Evolutionary conservation across 2,113 vertebrate species (phyloP), one percentile per base, ranked within the genome.

Genomic region (Chloropsis hardwickii): DNA sequence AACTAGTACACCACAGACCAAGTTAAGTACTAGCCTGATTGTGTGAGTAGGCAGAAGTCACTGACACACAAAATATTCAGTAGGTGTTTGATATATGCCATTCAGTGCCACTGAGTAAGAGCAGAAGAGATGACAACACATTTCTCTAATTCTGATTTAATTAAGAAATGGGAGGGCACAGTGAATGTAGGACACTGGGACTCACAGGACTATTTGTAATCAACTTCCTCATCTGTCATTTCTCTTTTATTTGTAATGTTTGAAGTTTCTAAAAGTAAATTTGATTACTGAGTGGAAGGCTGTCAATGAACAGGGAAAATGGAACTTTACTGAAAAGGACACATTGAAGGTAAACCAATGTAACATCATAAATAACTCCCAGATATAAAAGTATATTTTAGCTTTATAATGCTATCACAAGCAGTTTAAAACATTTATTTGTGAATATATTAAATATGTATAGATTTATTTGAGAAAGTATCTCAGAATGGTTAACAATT

Each of bases 221-320:
- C 58, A 94, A 40, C 11, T 56, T 91, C 64, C 4, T 60, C n/a
- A 88, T 57, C 21, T 25, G 19, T 88, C 61, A 76, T 56, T 83
- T 66, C 79, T 76, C 18, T 29, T 84, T 72, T 81, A 51, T 88
- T 93, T 65, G 73, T 81, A 88, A 88, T 56, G 60, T 81, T 94
- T 94, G 77, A 88, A 33, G 66, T 95, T 93, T 95, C 65, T 86
- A 73, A 95, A 81, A 71, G 23, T n/a, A 77, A 80, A 13, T 27
- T 96, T 81, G 47, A 20, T 88, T 92, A 83, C 48, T 44, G 67
- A 81, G 23, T 51, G 47, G 23, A 50, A 91, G n/a, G 37, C 23
- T 86, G 60, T 56, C 77, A 92, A 28, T 53, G 48, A 22, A 10
- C 17, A 90, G 20, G 42, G 40, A 53, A 92, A 94, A 89, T 45